Evolutionary conservation across 2,888 invertebrate species (phyloP).

Genomic region (Volucella inflata): DNA sequence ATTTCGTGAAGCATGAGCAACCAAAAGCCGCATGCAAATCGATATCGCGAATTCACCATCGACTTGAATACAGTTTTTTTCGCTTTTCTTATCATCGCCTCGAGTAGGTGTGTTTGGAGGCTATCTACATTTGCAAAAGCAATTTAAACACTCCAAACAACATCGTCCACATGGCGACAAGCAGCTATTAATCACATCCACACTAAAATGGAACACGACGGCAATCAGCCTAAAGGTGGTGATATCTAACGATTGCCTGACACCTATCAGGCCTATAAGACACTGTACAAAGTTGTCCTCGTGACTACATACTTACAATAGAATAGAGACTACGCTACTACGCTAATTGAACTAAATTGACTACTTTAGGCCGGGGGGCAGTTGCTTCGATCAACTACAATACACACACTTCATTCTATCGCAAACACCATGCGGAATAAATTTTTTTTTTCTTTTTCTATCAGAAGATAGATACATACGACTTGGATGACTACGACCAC

Average conservation of each 20-base stretch:
- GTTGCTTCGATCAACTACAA: too few species aligned
- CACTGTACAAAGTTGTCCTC: not conserved
- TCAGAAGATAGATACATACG: too few species aligned
- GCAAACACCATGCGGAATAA: too few species aligned
- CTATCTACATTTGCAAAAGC: constrained; percentile 11
- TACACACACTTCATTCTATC: too few species aligned
- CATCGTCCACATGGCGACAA: constrained; percentile 32
- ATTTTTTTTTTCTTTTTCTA: too few species aligned
- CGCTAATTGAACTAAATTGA: constrained; percentile 49
- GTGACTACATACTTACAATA: constrained; percentile 25
- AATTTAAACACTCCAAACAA: not conserved
- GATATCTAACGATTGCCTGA: too few species aligned
- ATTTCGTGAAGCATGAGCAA: constrained; percentile 1
- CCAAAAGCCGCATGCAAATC: constrained; percentile 28
- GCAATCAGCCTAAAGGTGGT: too few species aligned
- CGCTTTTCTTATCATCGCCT: constrained; percentile 35
- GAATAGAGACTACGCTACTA: not conserved
- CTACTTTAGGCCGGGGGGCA: too few species aligned
- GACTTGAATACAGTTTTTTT: constrained; percentile 1
- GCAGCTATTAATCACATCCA: constrained; percentile 12
- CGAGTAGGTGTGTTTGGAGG: constrained; percentile 8
- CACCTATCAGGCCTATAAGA: not conserved
- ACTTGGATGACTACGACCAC: too few species aligned
- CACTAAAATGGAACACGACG: not conserved
- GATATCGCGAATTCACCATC: not conserved